phyloP scores from a whole-genome alignment of 2,888 invertebrate species.

The Onthophagus sagittarius region DNA sequence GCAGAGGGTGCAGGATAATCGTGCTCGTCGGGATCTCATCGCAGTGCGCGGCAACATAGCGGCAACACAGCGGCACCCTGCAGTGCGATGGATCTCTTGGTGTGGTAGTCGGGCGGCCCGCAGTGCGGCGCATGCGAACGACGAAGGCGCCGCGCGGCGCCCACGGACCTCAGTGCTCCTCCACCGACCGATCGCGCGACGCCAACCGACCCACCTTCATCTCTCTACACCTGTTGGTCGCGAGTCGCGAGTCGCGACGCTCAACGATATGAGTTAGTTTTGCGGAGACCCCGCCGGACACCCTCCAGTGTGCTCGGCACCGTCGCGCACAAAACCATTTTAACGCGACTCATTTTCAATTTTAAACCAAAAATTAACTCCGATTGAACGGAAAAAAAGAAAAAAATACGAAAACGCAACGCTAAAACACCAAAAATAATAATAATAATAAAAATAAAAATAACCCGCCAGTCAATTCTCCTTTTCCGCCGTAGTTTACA shows the following conservation, averaged over 20 bases:
- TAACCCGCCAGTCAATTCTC: not conserved
- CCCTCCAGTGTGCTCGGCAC: not conserved
- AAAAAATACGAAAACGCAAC: constrained; percentile 2
- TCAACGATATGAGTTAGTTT: constrained; percentile 17
- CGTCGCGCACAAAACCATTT: not conserved
- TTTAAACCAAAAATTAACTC: not conserved
- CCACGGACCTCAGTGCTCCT: constrained; percentile 31
- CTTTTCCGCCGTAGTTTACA: not conserved
- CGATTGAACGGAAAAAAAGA: not conserved
- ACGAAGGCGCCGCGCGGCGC: constrained; percentile 32
- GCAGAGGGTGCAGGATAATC: constrained; percentile 29
- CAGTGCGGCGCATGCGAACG: constrained; percentile 44
- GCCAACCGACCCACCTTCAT: constrained; percentile 30
- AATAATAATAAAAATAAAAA: too few relatives aligned
- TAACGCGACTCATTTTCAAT: not conserved
- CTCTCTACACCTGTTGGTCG: constrained; percentile 31
- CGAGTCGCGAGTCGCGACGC: constrained; percentile 28
- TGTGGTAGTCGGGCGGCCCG: constrained; percentile 42
- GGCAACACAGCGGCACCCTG: too few relatives aligned
- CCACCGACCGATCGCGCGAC: constrained; percentile 32
- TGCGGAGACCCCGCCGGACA: not conserved
- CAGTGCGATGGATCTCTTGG: constrained; percentile 38
- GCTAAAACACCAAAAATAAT: not conserved
- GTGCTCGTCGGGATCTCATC: constrained; percentile 23
- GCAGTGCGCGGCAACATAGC: constrained; percentile 27